These are phyloP conservation scores for Plectropomus leopardus DNA, from an alignment of 2,113 vertebrate genomes.

Conservation along the genomic window DNA sequence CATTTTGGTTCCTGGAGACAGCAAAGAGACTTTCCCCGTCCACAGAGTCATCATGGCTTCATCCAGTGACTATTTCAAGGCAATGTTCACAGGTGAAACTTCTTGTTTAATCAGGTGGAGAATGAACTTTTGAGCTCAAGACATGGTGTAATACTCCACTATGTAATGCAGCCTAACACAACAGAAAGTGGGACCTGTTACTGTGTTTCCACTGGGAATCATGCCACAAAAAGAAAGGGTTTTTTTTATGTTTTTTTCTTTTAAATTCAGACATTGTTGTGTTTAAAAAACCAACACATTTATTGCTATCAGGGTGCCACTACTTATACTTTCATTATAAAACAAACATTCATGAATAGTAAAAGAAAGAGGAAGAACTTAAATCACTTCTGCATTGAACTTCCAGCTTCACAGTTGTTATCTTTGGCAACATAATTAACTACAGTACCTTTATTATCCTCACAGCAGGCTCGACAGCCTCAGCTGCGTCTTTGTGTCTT, in stretches of 20 bases:
- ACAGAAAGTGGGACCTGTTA: too few relatives aligned
- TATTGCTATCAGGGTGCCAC: neutral
- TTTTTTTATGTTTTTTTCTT: too few relatives aligned
- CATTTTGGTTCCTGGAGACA: slow-evolving; percentile 84
- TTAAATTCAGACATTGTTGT: neutral
- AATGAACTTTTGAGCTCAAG: neutral
- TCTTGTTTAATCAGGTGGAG: neutral
- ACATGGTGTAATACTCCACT: neutral
- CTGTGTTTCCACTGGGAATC: too few relatives aligned
- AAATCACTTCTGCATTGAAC: slow-evolving; percentile 6
- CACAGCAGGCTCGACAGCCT: neutral
- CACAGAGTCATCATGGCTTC: slow-evolving; percentile 89
- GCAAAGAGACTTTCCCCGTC: slow-evolving; percentile 82
- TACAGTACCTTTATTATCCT: neutral
- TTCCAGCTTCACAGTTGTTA: neutral
- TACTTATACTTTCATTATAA: neutral
- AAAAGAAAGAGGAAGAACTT: slow-evolving; percentile 6
- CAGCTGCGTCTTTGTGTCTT: slow-evolving; percentile 17
- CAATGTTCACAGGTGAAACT: slow-evolving; percentile 87
- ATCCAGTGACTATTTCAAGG: slow-evolving; percentile 88
- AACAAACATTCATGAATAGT: neutral
- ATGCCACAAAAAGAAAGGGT: too few relatives aligned
- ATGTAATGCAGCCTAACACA: too few relatives aligned
- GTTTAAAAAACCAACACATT: neutral
- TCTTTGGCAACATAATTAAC: neutral